Conservation (phyloP, 2,797 vertebrate species). For the Sparus aurata region DNA sequence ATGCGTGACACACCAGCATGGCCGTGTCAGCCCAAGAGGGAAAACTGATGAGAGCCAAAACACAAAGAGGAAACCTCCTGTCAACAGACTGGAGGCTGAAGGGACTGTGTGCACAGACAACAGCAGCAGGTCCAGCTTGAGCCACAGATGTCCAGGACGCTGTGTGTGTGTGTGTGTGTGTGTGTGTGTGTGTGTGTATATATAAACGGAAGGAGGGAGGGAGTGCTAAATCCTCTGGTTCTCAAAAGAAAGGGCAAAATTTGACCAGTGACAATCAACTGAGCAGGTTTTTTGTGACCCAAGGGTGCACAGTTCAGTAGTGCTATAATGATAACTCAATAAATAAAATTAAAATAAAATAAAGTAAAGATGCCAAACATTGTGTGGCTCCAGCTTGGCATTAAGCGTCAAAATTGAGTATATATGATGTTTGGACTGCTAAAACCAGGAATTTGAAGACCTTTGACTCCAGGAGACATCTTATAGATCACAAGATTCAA, state of each 20-base stretch:
- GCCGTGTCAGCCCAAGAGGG: slow-evolving; percentile 40
- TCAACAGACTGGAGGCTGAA: slow-evolving; percentile 57
- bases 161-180: slow-evolving; percentile 24
- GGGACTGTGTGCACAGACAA: slow-evolving; percentile 32
- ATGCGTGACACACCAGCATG: slow-evolving; percentile 44
- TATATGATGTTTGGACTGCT: neutral
- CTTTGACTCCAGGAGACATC: neutral
- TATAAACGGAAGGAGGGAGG: slow-evolving; percentile 13
- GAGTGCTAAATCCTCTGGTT: slow-evolving; percentile 31
- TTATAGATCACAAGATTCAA: neutral
- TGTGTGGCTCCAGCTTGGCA: neutral
- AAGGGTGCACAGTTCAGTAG: neutral
- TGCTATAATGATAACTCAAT: neutral
- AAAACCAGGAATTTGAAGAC: neutral
- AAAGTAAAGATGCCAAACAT: neutral
- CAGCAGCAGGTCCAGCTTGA: slow-evolving; percentile 57
- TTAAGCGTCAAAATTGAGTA: neutral
- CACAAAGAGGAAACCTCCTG: slow-evolving; percentile 53
- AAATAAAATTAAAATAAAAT: no score
- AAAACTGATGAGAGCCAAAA: slow-evolving; percentile 59
- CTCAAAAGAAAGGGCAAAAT: slow-evolving; percentile 35
- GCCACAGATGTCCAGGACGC: slow-evolving; percentile 66
- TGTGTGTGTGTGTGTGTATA: slow-evolving; percentile 15
- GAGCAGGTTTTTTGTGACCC: slow-evolving; percentile 32
- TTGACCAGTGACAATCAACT: slow-evolving; percentile 5